These are phyloP conservation scores for Acrocephalus kingi DNA, from an alignment of 2,113 vertebrate genomes.

Conservation along the genomic window DNA sequence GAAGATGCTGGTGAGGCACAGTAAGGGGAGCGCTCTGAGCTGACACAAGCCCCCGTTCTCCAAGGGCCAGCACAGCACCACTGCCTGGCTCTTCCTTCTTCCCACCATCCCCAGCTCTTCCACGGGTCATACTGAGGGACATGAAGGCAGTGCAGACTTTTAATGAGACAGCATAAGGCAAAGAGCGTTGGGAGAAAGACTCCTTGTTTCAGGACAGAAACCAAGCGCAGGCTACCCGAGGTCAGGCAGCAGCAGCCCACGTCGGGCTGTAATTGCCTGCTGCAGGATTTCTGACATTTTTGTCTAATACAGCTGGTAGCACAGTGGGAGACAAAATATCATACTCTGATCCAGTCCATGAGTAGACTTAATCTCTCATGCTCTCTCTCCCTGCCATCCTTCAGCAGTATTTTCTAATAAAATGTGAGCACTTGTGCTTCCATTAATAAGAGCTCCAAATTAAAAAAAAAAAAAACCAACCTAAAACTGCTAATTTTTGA, in stretches of 20 bases:
- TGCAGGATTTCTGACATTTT: conserved; percentile 37
- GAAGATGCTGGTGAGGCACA: not conserved
- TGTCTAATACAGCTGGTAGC: not conserved
- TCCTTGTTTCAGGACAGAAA: not conserved
- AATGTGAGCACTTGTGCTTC: not conserved
- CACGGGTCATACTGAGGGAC: not conserved
- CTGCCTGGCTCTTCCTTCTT: not conserved
- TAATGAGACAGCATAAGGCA: not conserved
- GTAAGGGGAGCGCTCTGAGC: not conserved
- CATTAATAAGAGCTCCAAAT: not conserved
- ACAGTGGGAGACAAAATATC: conserved; percentile 21
- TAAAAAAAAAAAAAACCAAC: not conserved
- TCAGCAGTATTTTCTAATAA: not conserved
- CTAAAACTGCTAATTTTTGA: not conserved
- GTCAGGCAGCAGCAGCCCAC: not conserved
- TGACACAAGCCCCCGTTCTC: not conserved
- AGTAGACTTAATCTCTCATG: conserved; percentile 6
- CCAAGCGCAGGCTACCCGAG: not conserved
- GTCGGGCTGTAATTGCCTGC: not conserved
- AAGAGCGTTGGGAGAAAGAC: not conserved
- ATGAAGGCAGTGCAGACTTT: not conserved
- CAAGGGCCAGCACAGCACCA: not conserved
- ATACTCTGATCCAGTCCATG: conserved; percentile 25
- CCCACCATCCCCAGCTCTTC: not conserved
- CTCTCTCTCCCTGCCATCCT: not conserved